These are phyloP conservation scores for Drosophila nigrodunni DNA, from an alignment of 1,140 invertebrate species.

Conservation along the genomic window DNA sequence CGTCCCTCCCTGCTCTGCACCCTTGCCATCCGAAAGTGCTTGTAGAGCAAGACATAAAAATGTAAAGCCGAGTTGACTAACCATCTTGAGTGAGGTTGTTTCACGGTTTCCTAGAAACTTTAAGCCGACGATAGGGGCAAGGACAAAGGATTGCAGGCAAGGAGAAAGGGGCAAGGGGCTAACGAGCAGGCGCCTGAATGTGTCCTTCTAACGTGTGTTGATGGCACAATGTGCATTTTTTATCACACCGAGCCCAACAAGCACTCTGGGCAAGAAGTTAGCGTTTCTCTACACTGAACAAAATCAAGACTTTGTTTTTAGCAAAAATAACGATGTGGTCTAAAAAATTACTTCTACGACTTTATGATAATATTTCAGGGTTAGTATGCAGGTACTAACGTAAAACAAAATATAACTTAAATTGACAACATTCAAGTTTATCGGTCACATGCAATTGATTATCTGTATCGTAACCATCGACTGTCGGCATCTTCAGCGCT, in stretches of 20 bases:
- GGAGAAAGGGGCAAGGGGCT: background rate
- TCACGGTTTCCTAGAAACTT: constrained; percentile 40
- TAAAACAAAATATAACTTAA: too few relatives aligned
- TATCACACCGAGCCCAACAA: constrained; percentile 61
- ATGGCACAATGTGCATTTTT: constrained; percentile 76
- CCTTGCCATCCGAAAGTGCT: constrained; percentile 19
- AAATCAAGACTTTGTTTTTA: too few relatives aligned
- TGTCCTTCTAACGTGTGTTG: constrained; percentile 51
- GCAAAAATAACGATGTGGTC: too few relatives aligned
- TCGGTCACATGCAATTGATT: constrained; percentile 3
- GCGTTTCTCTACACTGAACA: background rate
- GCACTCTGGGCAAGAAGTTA: constrained; percentile 51
- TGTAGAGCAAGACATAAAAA: constrained; percentile 64
- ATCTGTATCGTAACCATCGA: constrained; percentile 5
- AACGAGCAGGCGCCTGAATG: background rate
- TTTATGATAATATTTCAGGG: too few relatives aligned
- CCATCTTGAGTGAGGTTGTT: constrained; percentile 6
- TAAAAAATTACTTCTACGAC: too few relatives aligned
- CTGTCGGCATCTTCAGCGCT: background rate
- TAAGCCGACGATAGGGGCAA: constrained; percentile 61
- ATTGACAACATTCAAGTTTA: background rate
- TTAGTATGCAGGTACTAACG: too few relatives aligned
- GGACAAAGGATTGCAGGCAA: background rate
- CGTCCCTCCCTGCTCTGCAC: constrained; percentile 6
- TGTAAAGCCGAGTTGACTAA: constrained; percentile 64